phyloP scores from a whole-genome alignment of 2,797 vertebrate genomes.

The Stomatorhinus walkeri region DNA sequence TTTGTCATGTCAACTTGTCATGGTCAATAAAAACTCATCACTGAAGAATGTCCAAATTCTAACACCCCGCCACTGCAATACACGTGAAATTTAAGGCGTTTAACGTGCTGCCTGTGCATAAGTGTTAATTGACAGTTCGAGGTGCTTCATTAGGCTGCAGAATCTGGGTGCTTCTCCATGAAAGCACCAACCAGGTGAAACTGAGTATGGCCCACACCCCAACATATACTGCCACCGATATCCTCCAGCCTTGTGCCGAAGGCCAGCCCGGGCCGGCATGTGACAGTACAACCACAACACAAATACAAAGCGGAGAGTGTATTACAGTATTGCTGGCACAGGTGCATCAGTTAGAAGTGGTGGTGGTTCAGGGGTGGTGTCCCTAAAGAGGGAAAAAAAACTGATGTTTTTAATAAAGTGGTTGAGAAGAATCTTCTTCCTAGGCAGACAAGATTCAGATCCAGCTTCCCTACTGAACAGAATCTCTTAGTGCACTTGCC shows the following conservation, averaged over 20 bases:
- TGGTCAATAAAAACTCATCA: background rate
- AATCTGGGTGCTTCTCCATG: background rate
- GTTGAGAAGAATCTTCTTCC: background rate
- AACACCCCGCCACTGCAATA: background rate
- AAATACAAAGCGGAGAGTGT: background rate
- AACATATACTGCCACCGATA: background rate
- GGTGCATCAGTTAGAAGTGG: background rate
- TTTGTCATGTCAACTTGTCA: background rate
- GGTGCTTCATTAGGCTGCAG: background rate
- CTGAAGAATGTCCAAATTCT: background rate
- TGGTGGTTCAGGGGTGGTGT: background rate
- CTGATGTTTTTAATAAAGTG: background rate
- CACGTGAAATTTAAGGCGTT: background rate
- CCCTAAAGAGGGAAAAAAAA: background rate
- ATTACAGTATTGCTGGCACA: background rate
- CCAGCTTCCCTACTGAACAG: slow-evolving; percentile 12
- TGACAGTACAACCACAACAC: background rate
- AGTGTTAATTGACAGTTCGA: background rate
- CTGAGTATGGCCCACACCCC: background rate
- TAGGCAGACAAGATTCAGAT: background rate
- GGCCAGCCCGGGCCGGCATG: background rate
- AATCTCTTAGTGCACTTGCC: background rate
- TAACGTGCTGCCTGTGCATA: background rate
- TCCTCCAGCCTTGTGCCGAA: background rate
- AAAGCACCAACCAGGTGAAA: background rate